Conservation (phyloP, 1,140 invertebrate species). For the Drosophila carrolli region DNA sequence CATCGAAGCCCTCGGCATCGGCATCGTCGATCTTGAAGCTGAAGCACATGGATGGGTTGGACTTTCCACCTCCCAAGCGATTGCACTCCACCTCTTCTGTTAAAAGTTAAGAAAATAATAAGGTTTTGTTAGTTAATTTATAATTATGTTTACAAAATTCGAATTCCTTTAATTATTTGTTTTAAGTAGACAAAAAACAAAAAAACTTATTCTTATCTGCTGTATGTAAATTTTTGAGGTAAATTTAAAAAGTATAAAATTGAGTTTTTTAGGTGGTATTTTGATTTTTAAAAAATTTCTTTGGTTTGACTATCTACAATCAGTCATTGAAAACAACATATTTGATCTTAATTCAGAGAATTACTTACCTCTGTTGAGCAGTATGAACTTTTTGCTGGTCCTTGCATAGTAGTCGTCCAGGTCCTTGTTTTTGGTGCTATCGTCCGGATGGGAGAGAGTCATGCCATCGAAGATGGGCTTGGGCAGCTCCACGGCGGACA, state of each 20-base stretch:
- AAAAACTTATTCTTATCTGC: no score
- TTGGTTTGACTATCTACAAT: no score
- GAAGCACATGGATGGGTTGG: constrained; percentile 88
- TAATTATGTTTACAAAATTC: no score
- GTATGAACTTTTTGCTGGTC: constrained; percentile 91
- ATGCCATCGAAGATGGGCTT: constrained; percentile 89
- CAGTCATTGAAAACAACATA: no score
- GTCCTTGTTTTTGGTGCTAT: constrained; percentile 82
- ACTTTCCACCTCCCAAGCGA: constrained; percentile 77
- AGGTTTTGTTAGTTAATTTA: neutral
- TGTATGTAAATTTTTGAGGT: no score
- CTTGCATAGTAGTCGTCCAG: constrained; percentile 91
- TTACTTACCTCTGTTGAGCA: constrained; percentile 89
- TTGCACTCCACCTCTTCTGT: constrained; percentile 71
- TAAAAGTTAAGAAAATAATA: neutral
- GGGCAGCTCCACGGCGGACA: constrained; percentile 87
- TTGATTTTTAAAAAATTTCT: no score
- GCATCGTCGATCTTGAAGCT: constrained; percentile 88
- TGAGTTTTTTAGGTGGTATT: no score
- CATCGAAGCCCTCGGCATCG: constrained; percentile 89
- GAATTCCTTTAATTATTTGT: no score
- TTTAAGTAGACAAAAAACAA: no score
- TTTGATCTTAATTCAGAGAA: neutral
- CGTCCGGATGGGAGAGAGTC: constrained; percentile 87
- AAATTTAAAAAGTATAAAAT: no score